Evolutionary conservation across 2,797 vertebrate genomes (phyloP).

Genomic region (Sebastes dallii): DNA sequence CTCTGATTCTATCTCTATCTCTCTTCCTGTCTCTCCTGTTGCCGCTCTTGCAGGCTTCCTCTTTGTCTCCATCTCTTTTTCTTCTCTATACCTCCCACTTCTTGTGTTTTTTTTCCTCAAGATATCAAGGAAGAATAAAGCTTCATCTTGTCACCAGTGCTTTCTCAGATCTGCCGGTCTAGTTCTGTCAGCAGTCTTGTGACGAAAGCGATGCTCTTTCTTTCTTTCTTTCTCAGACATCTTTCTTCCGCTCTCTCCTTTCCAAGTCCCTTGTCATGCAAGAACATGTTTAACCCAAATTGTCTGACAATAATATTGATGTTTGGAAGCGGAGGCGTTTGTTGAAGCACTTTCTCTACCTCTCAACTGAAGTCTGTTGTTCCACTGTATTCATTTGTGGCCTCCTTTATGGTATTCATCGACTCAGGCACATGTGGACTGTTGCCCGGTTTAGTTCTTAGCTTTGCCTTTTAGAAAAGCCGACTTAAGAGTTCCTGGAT

Average conservation of each 20-base stretch:
- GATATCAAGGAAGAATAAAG: background rate
- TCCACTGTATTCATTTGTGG: background rate
- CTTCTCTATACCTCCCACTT: background rate
- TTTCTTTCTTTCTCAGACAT: background rate
- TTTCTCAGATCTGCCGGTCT: background rate
- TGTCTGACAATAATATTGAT: background rate
- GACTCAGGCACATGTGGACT: background rate
- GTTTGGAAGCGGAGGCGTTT: background rate
- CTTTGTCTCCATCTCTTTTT: background rate
- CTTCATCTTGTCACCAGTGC: background rate
- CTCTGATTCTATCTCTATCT: background rate
- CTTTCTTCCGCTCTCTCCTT: background rate
- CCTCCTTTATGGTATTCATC: background rate
- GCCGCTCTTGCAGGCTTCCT: background rate
- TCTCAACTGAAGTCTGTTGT: background rate
- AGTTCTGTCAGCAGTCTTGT: background rate
- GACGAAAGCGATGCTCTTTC: background rate
- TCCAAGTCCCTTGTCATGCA: background rate
- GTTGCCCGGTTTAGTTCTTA: conserved; percentile 4
- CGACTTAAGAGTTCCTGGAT: background rate
- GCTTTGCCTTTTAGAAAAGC: conserved; percentile 7
- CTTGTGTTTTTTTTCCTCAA: background rate
- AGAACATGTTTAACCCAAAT: background rate
- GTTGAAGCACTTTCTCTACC: background rate
- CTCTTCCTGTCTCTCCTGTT: background rate